Percentiles rank a stretch among this genome's conserved stretches.
Evolutionary conservation across 2,888 invertebrate species (phyloP).

Genomic region (Cenopis cana): DNA sequence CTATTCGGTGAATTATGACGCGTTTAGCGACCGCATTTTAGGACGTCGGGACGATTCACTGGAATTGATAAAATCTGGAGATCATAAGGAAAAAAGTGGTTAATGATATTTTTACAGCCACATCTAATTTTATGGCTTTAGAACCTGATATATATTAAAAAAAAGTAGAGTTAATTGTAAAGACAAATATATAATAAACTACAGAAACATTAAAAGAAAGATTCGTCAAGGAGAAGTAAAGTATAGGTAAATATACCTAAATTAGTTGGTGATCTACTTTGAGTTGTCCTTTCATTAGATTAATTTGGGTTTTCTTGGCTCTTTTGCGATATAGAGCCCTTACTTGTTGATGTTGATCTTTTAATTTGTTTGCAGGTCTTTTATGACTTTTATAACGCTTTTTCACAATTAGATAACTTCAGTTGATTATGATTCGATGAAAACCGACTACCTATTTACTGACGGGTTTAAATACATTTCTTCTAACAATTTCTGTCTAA

Average conservation of each 20-base stretch:
- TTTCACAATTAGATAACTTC: no score
- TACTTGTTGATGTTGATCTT: neutral
- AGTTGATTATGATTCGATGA: no score
- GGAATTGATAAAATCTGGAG: constrained; percentile 15
- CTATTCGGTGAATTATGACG: constrained; percentile 23
- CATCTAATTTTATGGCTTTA: neutral
- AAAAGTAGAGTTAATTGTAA: neutral
- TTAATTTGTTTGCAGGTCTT: neutral
- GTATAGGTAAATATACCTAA: neutral
- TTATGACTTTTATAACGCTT: no score
- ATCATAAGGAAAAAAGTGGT: constrained; percentile 9
- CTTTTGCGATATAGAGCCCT: neutral
- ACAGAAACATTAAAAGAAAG: neutral
- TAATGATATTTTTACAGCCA: neutral
- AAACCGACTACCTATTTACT: neutral
- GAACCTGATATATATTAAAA: neutral
- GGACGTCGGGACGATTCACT: neutral
- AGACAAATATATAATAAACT: neutral
- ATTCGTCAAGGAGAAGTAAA: neutral
- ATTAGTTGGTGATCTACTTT: neutral
- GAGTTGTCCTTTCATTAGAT: neutral
- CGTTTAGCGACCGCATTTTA: constrained; percentile 16
- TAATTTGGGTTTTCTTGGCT: neutral
- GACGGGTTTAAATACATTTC: neutral
- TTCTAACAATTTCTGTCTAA: no score